Conservation (phyloP, 2,113 vertebrate species). For the Ailuropoda melanoleuca region DNA sequence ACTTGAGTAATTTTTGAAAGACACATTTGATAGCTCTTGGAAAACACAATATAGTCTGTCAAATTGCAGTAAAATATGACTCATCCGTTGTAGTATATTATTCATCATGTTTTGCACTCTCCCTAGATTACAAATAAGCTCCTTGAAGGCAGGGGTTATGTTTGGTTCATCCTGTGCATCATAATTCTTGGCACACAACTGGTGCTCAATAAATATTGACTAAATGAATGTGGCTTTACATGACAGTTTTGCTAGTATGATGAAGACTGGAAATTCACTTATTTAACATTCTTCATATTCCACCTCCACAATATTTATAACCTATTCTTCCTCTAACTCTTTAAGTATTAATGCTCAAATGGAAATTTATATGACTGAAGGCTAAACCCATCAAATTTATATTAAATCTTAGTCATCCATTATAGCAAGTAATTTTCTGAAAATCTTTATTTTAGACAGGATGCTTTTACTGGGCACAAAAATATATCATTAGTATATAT, state of each 20-base stretch:
- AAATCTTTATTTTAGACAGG: slow-evolving; percentile 57
- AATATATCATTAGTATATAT: neutral
- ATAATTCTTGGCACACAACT: slow-evolving; percentile 21
- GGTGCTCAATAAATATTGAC: slow-evolving; percentile 13
- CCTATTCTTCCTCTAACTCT: slow-evolving; percentile 47
- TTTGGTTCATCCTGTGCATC: slow-evolving; percentile 4
- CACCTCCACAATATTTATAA: slow-evolving; percentile 64
- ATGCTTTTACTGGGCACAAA: slow-evolving; percentile 18
- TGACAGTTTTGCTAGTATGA: slow-evolving; percentile 40
- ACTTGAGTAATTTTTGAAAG: slow-evolving; percentile 30
- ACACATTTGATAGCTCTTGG: slow-evolving; percentile 15
- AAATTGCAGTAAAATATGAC: neutral
- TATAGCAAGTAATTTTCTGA: slow-evolving; percentile 44
- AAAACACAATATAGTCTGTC: neutral
- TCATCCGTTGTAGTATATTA: neutral
- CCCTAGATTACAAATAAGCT: slow-evolving; percentile 12
- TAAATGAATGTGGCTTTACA: slow-evolving; percentile 13
- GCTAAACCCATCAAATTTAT: slow-evolving; percentile 57
- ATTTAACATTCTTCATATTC: slow-evolving; percentile 58
- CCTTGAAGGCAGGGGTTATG: neutral
- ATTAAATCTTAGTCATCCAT: slow-evolving; percentile 57
- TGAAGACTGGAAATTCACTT: slow-evolving; percentile 41
- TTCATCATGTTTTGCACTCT: neutral
- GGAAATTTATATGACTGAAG: slow-evolving; percentile 61
- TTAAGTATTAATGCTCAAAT: slow-evolving; percentile 68